A percentile compares a stretch with the other conserved stretches of the same genome.
Evolutionary conservation across 2,888 invertebrate species (phyloP).

Genomic region (Salpingus planirostris): DNA sequence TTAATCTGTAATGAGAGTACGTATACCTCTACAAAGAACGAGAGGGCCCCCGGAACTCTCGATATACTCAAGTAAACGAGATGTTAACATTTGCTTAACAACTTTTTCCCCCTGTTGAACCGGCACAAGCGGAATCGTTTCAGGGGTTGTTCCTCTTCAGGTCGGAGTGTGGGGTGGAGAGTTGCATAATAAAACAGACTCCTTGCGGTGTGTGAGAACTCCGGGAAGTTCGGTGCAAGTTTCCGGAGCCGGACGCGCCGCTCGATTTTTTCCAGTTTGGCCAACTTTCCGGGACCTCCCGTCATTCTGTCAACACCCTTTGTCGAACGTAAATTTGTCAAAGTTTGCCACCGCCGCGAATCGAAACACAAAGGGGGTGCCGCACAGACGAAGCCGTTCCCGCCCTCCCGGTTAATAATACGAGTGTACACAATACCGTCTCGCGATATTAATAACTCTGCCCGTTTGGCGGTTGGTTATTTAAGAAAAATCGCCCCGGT

Average conservation of each 20-base stretch:
- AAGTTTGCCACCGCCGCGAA: slow-evolving; percentile 10
- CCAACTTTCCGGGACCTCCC: slow-evolving; percentile 3
- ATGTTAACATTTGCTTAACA: slow-evolving; percentile 6
- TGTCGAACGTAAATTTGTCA: slow-evolving; percentile 14
- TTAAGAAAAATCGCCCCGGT: too few species aligned
- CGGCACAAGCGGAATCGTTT: too few species aligned
- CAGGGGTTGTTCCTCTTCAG: too few species aligned
- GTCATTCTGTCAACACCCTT: slow-evolving; percentile 13
- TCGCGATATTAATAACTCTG: too few species aligned
- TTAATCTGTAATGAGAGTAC: slow-evolving; percentile 7
- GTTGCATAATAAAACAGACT: too few species aligned
- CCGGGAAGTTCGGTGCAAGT: slow-evolving; percentile 1
- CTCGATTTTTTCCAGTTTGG: slow-evolving; percentile 8
- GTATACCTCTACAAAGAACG: too few species aligned
- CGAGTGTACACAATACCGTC: too few species aligned
- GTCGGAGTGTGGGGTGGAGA: too few species aligned
- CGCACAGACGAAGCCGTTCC: background rate
- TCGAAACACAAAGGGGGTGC: slow-evolving; percentile 10
- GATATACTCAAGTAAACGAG: slow-evolving; percentile 5
- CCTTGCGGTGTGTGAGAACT: background rate
- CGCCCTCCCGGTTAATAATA: too few species aligned
- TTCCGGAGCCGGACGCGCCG: slow-evolving; percentile 1
- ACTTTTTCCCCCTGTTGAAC: too few species aligned
- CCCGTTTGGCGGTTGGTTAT: too few species aligned
- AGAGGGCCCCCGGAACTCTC: slow-evolving; percentile 7